phyloP scores from a whole-genome alignment of 2,888 invertebrate species.

The Stegophylla sp. region DNA sequence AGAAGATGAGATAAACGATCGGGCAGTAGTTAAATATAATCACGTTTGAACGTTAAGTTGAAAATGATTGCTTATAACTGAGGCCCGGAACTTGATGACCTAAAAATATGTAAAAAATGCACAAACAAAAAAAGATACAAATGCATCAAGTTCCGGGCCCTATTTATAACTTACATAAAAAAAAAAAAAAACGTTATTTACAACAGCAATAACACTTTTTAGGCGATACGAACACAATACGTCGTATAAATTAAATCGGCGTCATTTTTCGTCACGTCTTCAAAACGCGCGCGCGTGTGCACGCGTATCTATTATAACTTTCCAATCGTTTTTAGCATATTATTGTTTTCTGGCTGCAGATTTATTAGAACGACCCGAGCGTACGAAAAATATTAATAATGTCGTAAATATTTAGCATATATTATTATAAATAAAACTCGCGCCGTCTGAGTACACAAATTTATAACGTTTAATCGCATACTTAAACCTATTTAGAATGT shows the following conservation, averaged over 20 bases:
- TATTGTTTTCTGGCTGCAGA: no score
- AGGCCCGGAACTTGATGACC: no score
- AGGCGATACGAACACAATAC: background rate
- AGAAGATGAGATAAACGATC: no score
- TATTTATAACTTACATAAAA: no score
- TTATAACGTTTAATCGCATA: conserved; percentile 24
- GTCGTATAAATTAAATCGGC: background rate
- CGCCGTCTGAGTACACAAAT: conserved; percentile 11
- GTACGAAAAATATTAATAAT: background rate
- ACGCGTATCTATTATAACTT: background rate
- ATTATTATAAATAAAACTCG: background rate
- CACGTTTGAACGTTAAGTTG: no score
- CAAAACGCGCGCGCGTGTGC: background rate
- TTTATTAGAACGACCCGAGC: conserved; percentile 27
- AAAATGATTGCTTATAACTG: no score
- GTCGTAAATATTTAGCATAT: conserved; percentile 17
- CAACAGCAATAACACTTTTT: background rate
- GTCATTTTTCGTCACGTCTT: background rate
- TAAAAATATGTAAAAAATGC: no score
- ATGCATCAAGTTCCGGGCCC: no score
- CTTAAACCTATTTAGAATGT: conserved; percentile 42
- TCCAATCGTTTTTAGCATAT: conserved; percentile 18
- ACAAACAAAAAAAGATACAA: no score
- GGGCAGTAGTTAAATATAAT: no score
- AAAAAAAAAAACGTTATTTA: background rate